Conservation (phyloP, 2,113 vertebrate genomes). For the Xenotilapia caudafasciata region DNA sequence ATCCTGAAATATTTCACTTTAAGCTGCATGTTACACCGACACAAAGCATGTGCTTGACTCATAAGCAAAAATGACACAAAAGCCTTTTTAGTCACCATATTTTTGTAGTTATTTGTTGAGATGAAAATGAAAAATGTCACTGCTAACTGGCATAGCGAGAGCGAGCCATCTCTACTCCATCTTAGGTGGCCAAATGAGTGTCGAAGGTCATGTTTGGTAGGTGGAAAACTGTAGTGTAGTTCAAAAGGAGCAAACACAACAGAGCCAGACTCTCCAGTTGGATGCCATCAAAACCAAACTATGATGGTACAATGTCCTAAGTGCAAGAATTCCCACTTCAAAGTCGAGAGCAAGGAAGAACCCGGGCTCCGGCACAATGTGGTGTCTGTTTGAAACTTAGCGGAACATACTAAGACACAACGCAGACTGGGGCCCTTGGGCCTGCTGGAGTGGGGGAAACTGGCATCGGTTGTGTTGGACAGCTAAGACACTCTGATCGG, state of each 20-base stretch:
- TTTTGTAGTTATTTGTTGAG: neutral
- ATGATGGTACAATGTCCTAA: slow-evolving; percentile 40
- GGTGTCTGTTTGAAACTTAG: slow-evolving; percentile 51
- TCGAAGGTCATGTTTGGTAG: slow-evolving; percentile 1
- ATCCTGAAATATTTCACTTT: neutral
- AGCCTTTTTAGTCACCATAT: neutral
- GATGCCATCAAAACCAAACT: slow-evolving; percentile 45
- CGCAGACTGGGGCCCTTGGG: slow-evolving; percentile 41
- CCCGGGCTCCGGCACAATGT: slow-evolving; percentile 26
- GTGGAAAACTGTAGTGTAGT: neutral
- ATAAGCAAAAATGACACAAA: neutral
- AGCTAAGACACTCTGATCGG: slow-evolving; percentile 31
- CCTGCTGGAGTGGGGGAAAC: slow-evolving; percentile 21
- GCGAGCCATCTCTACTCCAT: neutral
- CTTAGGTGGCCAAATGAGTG: slow-evolving; percentile 4
- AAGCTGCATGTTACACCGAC: neutral
- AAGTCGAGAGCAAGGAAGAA: slow-evolving; percentile 10
- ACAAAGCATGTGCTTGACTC: neutral
- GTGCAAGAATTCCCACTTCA: slow-evolving; percentile 62
- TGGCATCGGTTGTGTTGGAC: slow-evolving; percentile 39
- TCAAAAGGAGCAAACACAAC: slow-evolving; percentile 14
- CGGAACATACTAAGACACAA: slow-evolving; percentile 51
- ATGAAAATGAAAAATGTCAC: neutral
- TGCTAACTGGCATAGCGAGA: neutral
- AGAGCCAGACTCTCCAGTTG: slow-evolving; percentile 11